Evolutionary conservation across 2,797 vertebrate species (phyloP), one percentile per base, ranked within the genome.

Genomic region (Cryptoprocta ferox): DNA sequence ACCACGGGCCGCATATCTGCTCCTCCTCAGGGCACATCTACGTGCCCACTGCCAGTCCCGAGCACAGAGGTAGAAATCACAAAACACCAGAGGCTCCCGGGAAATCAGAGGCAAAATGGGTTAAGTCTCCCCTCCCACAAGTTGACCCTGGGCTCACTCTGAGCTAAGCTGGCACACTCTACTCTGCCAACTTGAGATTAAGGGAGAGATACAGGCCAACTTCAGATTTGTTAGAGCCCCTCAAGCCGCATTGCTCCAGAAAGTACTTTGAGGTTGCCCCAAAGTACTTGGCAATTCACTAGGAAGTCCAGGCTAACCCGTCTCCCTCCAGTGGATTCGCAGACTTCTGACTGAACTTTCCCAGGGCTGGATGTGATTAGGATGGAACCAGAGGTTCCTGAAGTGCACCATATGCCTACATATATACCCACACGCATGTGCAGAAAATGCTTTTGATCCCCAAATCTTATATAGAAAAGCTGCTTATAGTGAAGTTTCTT

Each of bases 391-490:
- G 80, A 95, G 79, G 39, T 89, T 94, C 75, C 73, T 14, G 50
- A 93, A 95, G 73, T 76, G 53, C 91, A 75, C 78, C 82, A 91
- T 91, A 81, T 94, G 93, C 71, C 84, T 97, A 87, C 48, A 78
- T 48, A 75, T 56, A 71, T 76, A 83, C 21, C 65, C 92, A 92
- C 26, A 73, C 3, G 32, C 71, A 93, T 56, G 81, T 91, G 95
- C 59, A 81, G 53, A 94, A 92, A 95, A 97, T 85, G 91, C 94
- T 97, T 98, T 96, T 97, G 97, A 97, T 95, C 85, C 66, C 94
- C 45, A 65, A 90, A 91, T 92, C 82, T 91, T 85, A 91, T 93
- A 96, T n/a, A 50, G 56, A 91, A 97, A 96, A 93, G 63, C 91
- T 92, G 89, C 75, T 92, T 94, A 87, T 21, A 83, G 82, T 91